These are phyloP conservation scores for Epistrophella euchroma DNA, from an alignment of 2,888 invertebrate genomes.

Conservation along the genomic window DNA sequence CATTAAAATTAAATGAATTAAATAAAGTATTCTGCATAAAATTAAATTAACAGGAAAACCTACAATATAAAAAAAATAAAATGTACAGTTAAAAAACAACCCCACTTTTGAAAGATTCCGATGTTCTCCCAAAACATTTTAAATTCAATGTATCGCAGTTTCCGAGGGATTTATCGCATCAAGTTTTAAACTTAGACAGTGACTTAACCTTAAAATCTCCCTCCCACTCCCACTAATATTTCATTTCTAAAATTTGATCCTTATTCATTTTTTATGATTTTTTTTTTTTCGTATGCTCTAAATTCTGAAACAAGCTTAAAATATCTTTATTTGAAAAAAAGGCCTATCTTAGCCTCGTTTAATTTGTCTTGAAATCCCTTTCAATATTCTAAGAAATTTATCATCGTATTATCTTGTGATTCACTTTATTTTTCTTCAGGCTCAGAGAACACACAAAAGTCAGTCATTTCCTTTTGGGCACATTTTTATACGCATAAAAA, in stretches of 20 bases:
- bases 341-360: slow-evolving; percentile 10
- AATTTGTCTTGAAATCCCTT: slow-evolving; percentile 59
- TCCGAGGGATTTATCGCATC: too few relatives aligned
- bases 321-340: not conserved
- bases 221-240: not conserved
- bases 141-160: too few relatives aligned
- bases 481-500: slow-evolving; percentile 27
- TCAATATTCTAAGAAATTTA: slow-evolving; percentile 63
- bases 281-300: too few relatives aligned
- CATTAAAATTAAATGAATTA: too few relatives aligned
- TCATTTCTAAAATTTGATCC: not conserved
- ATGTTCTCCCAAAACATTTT: too few relatives aligned
- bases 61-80: too few relatives aligned
- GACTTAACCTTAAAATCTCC: not conserved
- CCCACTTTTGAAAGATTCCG: too few relatives aligned
- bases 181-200: not conserved
- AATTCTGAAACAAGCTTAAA: not conserved
- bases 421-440: slow-evolving; percentile 45
- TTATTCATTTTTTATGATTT: slow-evolving; percentile 12
- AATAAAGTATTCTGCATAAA: too few relatives aligned
- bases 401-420: slow-evolving; percentile 69
- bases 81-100: too few relatives aligned
- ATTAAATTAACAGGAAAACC: too few relatives aligned
- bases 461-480: slow-evolving; percentile 44
- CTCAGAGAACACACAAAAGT: slow-evolving; percentile 45